Evolutionary conservation across 2,113 vertebrate genomes (phyloP), one percentile per base, ranked within the genome.

Genomic region (Spilogale gracilis): DNA sequence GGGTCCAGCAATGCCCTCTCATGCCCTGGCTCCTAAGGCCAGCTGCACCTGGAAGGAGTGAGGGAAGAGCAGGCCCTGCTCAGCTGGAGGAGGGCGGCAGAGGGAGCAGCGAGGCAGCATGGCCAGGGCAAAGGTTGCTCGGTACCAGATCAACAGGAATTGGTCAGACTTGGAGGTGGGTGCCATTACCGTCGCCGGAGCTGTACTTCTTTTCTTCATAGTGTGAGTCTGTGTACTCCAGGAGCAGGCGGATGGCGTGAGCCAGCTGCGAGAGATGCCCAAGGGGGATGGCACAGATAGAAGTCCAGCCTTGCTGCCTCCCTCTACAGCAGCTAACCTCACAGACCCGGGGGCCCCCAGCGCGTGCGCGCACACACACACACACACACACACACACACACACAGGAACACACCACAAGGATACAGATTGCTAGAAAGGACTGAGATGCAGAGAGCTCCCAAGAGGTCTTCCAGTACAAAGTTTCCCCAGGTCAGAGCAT

Each of bases 191-290:
- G 71, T 99, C 98, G 1, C 99, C 99, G 67, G 98, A 97, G 0
- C 38, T 11, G 48, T 99, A 99, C 18, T 97, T 94, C 96, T 99
- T 99, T 4, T 99, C 97, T 86, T 99, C 98, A 65, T 99, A 99
- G 30, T 98, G 48, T 0, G 99, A 98, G 30, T 96, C 98, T 4
- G 99, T 99, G 98, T 99, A 99, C 96, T 99, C 99, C 98, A 99
- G 96, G 52, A 99, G 98, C 95, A 99, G 95, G 32, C 99, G 99
- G 96, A 98, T 94, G 5, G 99, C 89, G 79, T 99, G 99, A 20
- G 98, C 98, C 61, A 99, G 98, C 99, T 99, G 97, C 1, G 52
- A 90, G 71, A 74, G 60, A 87, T 0, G 11, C 69, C 17, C 2
- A 0, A 3, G 30, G 38, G 38, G 38, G 38, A 38, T 38, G 52